These are phyloP conservation scores for Orius laevigatus DNA, from an alignment of 1,140 invertebrate species.

Conservation along the genomic window DNA sequence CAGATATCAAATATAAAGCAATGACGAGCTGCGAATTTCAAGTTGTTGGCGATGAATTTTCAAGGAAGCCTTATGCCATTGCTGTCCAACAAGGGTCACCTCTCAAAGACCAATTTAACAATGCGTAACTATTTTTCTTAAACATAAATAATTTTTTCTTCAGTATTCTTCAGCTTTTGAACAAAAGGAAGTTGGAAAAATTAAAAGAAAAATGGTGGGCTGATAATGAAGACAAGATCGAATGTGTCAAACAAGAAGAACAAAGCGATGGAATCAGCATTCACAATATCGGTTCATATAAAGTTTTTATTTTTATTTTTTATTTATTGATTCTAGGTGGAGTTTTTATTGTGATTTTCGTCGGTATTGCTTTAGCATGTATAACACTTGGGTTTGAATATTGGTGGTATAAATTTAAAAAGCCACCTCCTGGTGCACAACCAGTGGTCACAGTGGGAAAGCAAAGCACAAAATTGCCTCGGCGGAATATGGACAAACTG, in stretches of 20 bases:
- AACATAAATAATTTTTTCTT: conserved; percentile 1
- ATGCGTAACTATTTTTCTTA: conserved; percentile 48
- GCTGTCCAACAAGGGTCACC: conserved; percentile 92
- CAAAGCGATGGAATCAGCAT: conserved; percentile 94
- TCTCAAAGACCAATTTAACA: conserved; percentile 78
- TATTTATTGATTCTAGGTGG: conserved; percentile 40
- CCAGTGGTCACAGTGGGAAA: neutral
- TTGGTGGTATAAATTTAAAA: conserved; percentile 74
- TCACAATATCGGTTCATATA: conserved; percentile 65
- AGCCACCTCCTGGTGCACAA: conserved; percentile 4
- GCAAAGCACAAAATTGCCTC: neutral
- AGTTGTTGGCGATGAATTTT: conserved; percentile 89
- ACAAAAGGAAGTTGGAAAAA: conserved; percentile 79
- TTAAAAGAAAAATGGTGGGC: conserved; percentile 95
- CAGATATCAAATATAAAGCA: conserved; percentile 71
- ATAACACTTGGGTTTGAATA: conserved; percentile 86
- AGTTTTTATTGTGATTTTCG: conserved; percentile 91
- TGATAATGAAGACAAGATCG: conserved; percentile 54
- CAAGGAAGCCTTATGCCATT: conserved; percentile 88
- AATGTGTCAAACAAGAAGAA: conserved; percentile 76
- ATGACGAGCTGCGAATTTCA: conserved; percentile 82
- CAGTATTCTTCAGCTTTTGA: conserved; percentile 82
- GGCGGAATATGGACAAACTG: neutral
- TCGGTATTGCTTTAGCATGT: conserved; percentile 80
- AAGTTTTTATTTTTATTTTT: neutral